Base-by-base conservation (phyloP, 2,113 vertebrate genomes). In the Lucifuga dentata region DNA sequence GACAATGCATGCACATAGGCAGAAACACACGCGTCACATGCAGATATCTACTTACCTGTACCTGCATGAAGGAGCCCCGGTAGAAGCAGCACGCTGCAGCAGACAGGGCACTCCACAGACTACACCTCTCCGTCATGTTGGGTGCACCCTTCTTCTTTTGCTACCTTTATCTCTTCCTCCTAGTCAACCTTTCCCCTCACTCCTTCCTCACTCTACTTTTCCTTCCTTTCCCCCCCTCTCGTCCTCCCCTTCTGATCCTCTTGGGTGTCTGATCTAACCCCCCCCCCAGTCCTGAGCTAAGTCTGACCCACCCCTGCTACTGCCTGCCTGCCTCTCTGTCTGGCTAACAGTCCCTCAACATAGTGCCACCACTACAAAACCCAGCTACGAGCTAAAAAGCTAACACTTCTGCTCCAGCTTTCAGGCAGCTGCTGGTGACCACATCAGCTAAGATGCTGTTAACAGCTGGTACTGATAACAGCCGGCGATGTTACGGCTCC, bases 31-130 rank as follows among this genome's bases (percentile, higher is more conserved):
- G n/a, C n/a, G 6, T 45, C 26, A 46, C 50, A 23, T 13, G 49
- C 32, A 19, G 43, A 43, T 26, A 26, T 70, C 76, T 88, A 85
- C 95, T 96, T 93, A 98, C 96, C 96, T 98, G 96, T 91, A 99
- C 97, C 92, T 99, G 97, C 94, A 99, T 97, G 92, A 98, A 96
- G 64, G 97, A 98, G 62, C 97, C 96, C 53, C 97, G 94, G 93
- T 98, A 99, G 93, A 99, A 99, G 92, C 97, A 98, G 95, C 97
- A 99, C 45, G 97, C 96, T 39, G 97, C 97, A 8, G 97, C 97
- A 23, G 97, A 99, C 87, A 99, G 92, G 51, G 97, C 97, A 70
- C 96, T 98, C 97, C 97, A 99, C 80, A 98, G 93, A 92, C 96
- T 99, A 91, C 97, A 98, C 62, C 96, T 92, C 88, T 99, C 96